Evolutionary conservation across 2,888 invertebrate species (phyloP), one percentile per base, ranked within the genome.

Genomic region (Aradus depressus): DNA sequence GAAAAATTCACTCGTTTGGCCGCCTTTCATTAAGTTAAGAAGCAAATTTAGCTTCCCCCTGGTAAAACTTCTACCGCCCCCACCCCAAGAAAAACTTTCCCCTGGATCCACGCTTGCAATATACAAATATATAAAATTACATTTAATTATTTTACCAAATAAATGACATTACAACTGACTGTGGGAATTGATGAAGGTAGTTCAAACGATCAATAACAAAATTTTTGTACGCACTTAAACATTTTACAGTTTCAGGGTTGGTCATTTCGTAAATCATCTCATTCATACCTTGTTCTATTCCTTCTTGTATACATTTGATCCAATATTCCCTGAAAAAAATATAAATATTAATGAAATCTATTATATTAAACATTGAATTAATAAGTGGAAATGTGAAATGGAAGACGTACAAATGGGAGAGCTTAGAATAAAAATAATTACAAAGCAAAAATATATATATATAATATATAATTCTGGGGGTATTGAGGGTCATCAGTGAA

Each of bases 241-340:
- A 23, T 62, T 75, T 75, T 6, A 87, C 87, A 43, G 84, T 82
- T 21, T 78, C 75, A 62, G 82, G 81, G 56, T 80, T 76, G 10
- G 81, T 79, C 65, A 84, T 82, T 64, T 88, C 86, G 43, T 75
- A 72, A 44, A 84, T 76, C 1, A 93, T 93, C 67, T 84, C 83
- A 57, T 75, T 75, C 22, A 87, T 81, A 70, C 88, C 88, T 71
- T 87, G 87, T 59, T 81, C 80, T n/a, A 87, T 81, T 61, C 90
- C 80, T 59, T 81, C 81, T 65, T 88, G 84, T 65, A 96, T 86
- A 67, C 91, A 91, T 57, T 81, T 77, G 37, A 96, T 75, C 96
- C 96, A 96, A 68, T 95, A 96, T 44, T 75, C 71, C 56, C 79
- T 70, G 53, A 16, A 57, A 58, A 18, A 49, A 25, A 38, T 62